phyloP scores from a whole-genome alignment of 2,113 vertebrate genomes.

The Eurypyga helias region DNA sequence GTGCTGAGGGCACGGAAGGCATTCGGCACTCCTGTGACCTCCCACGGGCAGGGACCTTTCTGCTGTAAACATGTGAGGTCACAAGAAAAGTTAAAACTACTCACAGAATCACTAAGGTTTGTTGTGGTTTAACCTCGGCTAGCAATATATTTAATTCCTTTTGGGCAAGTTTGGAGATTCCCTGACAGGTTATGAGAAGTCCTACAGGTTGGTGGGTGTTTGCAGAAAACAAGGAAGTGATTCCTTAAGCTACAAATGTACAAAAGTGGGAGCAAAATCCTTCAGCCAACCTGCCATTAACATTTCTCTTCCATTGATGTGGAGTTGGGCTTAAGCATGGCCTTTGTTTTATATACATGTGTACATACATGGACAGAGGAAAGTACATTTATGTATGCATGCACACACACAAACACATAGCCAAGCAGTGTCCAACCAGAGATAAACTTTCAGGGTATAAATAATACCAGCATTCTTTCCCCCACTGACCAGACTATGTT shows the following conservation, averaged over 20 bases:
- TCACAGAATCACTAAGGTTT: background rate
- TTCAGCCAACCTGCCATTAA: background rate
- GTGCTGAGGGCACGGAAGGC: rapidly evolving
- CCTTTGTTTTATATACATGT: background rate
- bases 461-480: background rate
- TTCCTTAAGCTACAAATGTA: background rate
- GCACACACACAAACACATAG: background rate
- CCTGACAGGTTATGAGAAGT: background rate
- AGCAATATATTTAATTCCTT: background rate
- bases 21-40: background rate
- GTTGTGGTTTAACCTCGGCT: too few species aligned
- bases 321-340: background rate
- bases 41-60: background rate
- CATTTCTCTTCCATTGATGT: background rate
- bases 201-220: rapidly evolving
- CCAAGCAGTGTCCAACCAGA: background rate
- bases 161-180: background rate
- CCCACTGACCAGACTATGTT: rapidly evolving
- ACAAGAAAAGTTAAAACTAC: background rate
- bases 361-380: rapidly evolving
- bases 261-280: background rate
- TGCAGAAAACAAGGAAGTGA: background rate
- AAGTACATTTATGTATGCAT: rapidly evolving
- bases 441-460: background rate
- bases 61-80: background rate